These are phyloP conservation scores for Cacoxenus indagator DNA, from an alignment of 2,888 invertebrate species.

Conservation along the genomic window DNA sequence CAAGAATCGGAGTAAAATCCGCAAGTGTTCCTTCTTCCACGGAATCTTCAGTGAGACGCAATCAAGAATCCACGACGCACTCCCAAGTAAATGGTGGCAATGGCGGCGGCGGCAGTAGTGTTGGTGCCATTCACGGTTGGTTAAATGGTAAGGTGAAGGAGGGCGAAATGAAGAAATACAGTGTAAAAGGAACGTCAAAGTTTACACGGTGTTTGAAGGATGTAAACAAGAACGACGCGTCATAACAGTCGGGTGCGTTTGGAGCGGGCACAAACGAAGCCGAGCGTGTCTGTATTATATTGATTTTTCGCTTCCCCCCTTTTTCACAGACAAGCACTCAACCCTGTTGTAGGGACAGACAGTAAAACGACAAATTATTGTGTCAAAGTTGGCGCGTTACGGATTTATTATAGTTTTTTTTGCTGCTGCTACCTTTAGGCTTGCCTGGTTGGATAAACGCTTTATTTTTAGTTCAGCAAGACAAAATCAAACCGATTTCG, in stretches of 20 bases:
- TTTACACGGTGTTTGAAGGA: not conserved
- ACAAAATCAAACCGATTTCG: not conserved
- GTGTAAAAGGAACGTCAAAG: not conserved
- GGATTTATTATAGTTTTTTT: slow-evolving; percentile 34
- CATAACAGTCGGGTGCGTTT: slow-evolving; percentile 43
- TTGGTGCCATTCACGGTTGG: slow-evolving; percentile 73
- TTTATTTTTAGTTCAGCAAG: slow-evolving; percentile 40
- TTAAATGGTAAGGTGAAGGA: slow-evolving; percentile 83
- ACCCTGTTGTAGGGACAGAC: not conserved
- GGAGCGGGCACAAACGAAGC: not conserved
- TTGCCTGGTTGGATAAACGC: slow-evolving; percentile 34
- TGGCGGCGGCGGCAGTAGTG: not conserved
- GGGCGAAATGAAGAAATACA: not conserved
- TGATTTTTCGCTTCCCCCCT: slow-evolving; percentile 20
- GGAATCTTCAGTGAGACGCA: slow-evolving; percentile 77
- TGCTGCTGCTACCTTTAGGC: slow-evolving; percentile 6
- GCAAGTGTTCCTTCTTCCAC: not conserved
- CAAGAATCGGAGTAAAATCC: slow-evolving; percentile 55
- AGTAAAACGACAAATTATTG: slow-evolving; percentile 25
- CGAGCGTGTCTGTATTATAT: slow-evolving; percentile 20
- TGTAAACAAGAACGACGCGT: not conserved
- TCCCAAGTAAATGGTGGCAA: slow-evolving; percentile 83
- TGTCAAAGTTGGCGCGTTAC: slow-evolving; percentile 40
- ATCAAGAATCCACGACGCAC: slow-evolving; percentile 83
- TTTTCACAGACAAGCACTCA: not conserved